Evolutionary conservation across 92 coral and sea anemone species (phyloP), one percentile per base, ranked within the genome.

Genomic region (Phymanthus crucifer): DNA sequence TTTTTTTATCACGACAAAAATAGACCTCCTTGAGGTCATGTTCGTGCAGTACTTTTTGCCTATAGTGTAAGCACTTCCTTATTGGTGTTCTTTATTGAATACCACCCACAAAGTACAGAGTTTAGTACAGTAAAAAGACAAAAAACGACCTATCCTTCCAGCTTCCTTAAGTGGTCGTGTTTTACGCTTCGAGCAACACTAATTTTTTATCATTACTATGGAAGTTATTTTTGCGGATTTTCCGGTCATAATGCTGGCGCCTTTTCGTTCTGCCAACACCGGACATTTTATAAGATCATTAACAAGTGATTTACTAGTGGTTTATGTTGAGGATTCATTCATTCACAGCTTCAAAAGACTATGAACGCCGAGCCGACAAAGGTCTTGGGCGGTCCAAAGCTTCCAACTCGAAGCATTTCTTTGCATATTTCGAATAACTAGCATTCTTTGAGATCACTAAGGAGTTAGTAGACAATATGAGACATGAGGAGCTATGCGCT

Each of bases 321-420:
- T 23, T 61, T 27, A 13, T 27, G 45, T 77, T 77, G 23, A 76
- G 26, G 47, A 61, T 32, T 38, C 81, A 77, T 34, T 74, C 26
- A 47, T 12, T 29, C 3, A 9, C 13, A 31, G 68, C 81, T 61
- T 77, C 61, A 77, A 77, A 37, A 38, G 11, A 40, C 11, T 21
- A 23, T n/a, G 66, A 24, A 57, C 3, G 10, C n/a, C 29, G 40
- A 77, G 81, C 81, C 81, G 81, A 61, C 81, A 76, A 32, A 31
- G n/a, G 70, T 32, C 66, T 58, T 37, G 81, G 81, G 81, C 81
- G 81, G 81, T 50, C 72, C 81, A 18, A 77, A 29, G 23, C 61
- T 61, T 61, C 17, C 3, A 23, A 32, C 17, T 61, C 40, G 37
- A 35, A 64, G 33, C 47, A 64, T 77, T 64, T 77, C 56, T 58